Base-by-base conservation (phyloP, 1,140 invertebrate genomes). In the Cardiocondyla obscurior region DNA sequence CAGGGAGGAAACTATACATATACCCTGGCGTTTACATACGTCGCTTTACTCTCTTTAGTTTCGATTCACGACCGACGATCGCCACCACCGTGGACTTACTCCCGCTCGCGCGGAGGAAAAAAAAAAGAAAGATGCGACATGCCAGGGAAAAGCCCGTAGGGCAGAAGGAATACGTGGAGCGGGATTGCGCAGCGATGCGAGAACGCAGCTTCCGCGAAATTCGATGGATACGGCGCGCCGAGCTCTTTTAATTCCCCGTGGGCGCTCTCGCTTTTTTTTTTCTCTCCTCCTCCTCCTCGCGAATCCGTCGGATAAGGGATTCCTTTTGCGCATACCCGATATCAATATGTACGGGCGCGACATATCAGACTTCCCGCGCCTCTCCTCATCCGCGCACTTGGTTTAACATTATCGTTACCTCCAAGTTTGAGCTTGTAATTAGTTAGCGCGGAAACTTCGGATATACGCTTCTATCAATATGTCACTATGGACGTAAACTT, bases 221-320 rank as follows among this genome's bases (percentile, higher is more conserved):
- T 79, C 74, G 74, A 79, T 67, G 74, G 62, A 79, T 79, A 69
- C 46, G 46, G 44, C 19, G 74, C 46, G 62, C 62, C 42, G 74
- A 79, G 74, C 74, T 69, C 62, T 79, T 79, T 79, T 79, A 79
- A 79, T 79, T 53, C 62, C 33, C 74, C 10, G 62, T 55, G 62
- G 62, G n/a, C n/a, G 12, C 60, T 6, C 16, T 30, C 3, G 33
- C n/a, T 25, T 30, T 44, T 30, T 70, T 51, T 46, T 49, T n/a
- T n/a, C n/a, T n/a, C n/a, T n/a, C n/a, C n/a, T n/a, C n/a, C n/a
- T n/a, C n/a, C n/a, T n/a, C n/a, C n/a, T 25, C 30, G 33, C 33
- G 46, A 67, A 42, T 53, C 22, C 62, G 62, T 30, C 28, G 62
- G 33, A 53, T 53, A 79, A 79, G 46, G 33, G 62, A 67, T 67